Percentiles rank a stretch among this genome's conserved stretches.
These are phyloP conservation scores for Indicator maculatus DNA, from an alignment of 2,113 vertebrate species.

Conservation along the genomic window DNA sequence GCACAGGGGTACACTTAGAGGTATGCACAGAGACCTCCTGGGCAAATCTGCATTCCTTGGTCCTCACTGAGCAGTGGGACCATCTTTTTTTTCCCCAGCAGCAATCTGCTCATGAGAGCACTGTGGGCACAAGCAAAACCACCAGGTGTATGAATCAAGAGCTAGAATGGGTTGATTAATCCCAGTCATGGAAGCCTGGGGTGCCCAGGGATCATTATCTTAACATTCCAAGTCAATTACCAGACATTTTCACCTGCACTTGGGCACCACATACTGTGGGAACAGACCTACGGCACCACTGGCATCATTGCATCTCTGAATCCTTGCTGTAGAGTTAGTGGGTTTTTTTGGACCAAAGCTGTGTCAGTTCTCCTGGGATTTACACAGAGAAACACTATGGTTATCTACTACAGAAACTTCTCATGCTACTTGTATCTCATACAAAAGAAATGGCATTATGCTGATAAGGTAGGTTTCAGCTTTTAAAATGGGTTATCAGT, in stretches of 20 bases:
- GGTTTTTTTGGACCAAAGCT: neutral
- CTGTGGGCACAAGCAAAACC: neutral
- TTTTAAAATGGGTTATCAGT: neutral
- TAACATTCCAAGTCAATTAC: no score
- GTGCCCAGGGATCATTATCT: neutral
- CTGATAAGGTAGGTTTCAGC: neutral
- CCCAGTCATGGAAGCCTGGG: neutral
- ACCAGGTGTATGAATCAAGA: neutral
- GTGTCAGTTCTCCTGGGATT: neutral
- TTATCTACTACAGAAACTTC: neutral
- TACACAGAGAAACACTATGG: neutral
- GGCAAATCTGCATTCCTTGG: neutral
- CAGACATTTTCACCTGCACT: no score
- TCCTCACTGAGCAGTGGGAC: neutral
- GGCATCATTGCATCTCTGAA: no score
- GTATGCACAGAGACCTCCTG: neutral
- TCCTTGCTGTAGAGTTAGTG: no score
- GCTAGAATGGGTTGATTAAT: neutral
- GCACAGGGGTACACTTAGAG: neutral
- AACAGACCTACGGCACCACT: no score
- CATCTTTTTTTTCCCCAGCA: accelerated
- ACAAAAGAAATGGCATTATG: neutral
- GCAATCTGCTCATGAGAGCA: neutral
- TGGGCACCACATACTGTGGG: no score
- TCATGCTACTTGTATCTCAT: neutral